These are phyloP conservation scores for Polydrusus pterygomalis DNA, from an alignment of 2,888 invertebrate genomes.

Conservation along the genomic window DNA sequence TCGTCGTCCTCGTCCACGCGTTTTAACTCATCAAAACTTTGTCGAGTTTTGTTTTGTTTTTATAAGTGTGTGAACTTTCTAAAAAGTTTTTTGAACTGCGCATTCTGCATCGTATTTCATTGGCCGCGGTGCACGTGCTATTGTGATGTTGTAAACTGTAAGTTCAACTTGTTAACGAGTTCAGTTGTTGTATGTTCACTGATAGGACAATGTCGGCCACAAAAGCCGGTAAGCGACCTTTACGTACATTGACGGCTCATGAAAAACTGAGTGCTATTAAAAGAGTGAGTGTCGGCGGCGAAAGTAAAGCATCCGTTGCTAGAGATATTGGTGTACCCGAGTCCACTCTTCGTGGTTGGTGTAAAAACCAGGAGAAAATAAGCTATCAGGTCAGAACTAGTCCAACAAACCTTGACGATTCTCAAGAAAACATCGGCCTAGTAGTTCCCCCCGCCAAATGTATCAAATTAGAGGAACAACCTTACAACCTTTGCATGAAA, in stretches of 20 bases:
- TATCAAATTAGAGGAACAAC: slow-evolving; percentile 65
- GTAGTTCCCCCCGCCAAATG: slow-evolving; percentile 56
- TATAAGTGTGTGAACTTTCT: slow-evolving; percentile 63
- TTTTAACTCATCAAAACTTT: slow-evolving; percentile 62
- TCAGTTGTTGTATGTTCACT: slow-evolving; percentile 28
- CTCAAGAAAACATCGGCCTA: slow-evolving; percentile 74
- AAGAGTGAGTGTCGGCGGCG: slow-evolving; percentile 88
- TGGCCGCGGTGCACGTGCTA: slow-evolving; percentile 61
- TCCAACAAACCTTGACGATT: slow-evolving; percentile 71
- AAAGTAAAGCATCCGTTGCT: slow-evolving; percentile 90
- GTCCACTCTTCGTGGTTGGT: slow-evolving; percentile 90
- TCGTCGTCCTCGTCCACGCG: slow-evolving; percentile 57
- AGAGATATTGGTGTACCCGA: slow-evolving; percentile 91
- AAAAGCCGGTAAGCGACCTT: slow-evolving; percentile 83
- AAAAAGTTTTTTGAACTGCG: slow-evolving; percentile 68
- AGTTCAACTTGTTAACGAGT: slow-evolving; percentile 36
- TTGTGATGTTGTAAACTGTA: slow-evolving; percentile 37
- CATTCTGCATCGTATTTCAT: slow-evolving; percentile 64
- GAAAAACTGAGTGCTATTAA: slow-evolving; percentile 89
- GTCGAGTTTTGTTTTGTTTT: slow-evolving; percentile 65
- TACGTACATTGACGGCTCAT: slow-evolving; percentile 83
- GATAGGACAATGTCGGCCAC: slow-evolving; percentile 73
- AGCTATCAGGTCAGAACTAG: slow-evolving; percentile 73
- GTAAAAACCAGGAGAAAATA: slow-evolving; percentile 88
- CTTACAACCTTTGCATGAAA: slow-evolving; percentile 67